Percentiles rank a stretch among this genome's conserved stretches.
These are phyloP conservation scores for Halichondria panicea DNA, from an alignment of 37 sponge, comb jelly and placozoan genomes.

Conservation along the genomic window DNA sequence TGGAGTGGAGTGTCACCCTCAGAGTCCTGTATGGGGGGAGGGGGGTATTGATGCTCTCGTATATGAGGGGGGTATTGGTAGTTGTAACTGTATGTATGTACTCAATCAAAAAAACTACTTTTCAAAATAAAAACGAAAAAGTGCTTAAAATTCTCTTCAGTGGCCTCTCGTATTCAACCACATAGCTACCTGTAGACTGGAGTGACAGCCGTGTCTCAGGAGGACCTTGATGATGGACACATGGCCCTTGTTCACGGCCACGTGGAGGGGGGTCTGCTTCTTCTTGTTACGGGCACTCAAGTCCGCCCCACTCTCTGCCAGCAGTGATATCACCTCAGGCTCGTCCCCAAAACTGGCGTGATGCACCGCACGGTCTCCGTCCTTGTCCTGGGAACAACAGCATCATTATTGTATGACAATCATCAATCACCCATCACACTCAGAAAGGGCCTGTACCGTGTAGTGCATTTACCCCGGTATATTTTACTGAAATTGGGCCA, in stretches of 20 bases:
- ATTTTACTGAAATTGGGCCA: no score
- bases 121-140: no score
- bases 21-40: slow-evolving; percentile 75
- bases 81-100: no score
- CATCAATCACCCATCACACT: no score
- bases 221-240: slow-evolving; percentile 62
- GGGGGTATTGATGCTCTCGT: neutral
- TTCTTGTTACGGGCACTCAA: slow-evolving; percentile 81
- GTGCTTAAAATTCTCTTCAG: neutral
- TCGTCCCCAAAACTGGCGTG: slow-evolving; percentile 88
- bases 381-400: slow-evolving; percentile 90
- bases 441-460: no score
- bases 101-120: no score
- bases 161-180: neutral
- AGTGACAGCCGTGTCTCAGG: slow-evolving; percentile 64
- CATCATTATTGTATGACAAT: no score
- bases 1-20: slow-evolving; percentile 97
- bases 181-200: slow-evolving; percentile 70
- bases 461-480: no score
- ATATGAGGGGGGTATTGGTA: neutral
- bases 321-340: slow-evolving; percentile 70
- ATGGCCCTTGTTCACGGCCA: slow-evolving; percentile 89
- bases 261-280: slow-evolving; percentile 83
- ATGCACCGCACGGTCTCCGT: slow-evolving; percentile 84
- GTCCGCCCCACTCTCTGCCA: slow-evolving; percentile 70